Evolutionary conservation across 2,888 invertebrate species (phyloP), one percentile per base, ranked within the genome.

Genomic region (Subacronicta megacephala): DNA sequence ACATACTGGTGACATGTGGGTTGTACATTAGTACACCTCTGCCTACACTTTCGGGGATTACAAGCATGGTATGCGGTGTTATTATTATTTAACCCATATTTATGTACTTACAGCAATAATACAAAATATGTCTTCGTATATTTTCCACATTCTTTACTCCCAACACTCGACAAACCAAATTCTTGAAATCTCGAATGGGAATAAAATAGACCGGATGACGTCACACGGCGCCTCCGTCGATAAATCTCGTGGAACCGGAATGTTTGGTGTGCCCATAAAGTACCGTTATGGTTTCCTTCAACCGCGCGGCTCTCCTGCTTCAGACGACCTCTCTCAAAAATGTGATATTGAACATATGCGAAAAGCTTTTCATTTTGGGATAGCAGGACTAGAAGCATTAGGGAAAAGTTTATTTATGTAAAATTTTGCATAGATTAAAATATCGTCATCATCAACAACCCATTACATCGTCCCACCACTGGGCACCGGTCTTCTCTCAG

Each of bases 191-290:
- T 53, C 31, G 45, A 26, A 69, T 41, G 45, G 37, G 53, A 69
- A 62, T 62, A 62, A 62, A 69, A 62, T 62, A 26, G 57, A 64
- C 44, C 66, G 17, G 1, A 17, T 13, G 42, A 31, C 55, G 47
- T 62, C 41, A 55, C 31, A 44, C 6, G 26, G 40, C 37, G 53
- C 33, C 9, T n/a, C n/a, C 57, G 58, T 70, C 72, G 71, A 80
- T 82, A 83, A 82, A 82, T 79, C 73, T 78, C 43, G 55, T 45
- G 54, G 26, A 51, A 47, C 18, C 38, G 62, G 75, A 78, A 79
- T 77, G 75, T 75, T 77, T 75, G 82, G 74, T 75, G 69, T 70
- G 55, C 72, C 75, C 70, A 78, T 83, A 77, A 80, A 83, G 76
- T 72, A 76, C 67, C 74, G 65, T 76, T 71, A 77, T 77, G 75